Conservation (phyloP, 2,797 vertebrate species). For the Oophaga sylvatica region DNA sequence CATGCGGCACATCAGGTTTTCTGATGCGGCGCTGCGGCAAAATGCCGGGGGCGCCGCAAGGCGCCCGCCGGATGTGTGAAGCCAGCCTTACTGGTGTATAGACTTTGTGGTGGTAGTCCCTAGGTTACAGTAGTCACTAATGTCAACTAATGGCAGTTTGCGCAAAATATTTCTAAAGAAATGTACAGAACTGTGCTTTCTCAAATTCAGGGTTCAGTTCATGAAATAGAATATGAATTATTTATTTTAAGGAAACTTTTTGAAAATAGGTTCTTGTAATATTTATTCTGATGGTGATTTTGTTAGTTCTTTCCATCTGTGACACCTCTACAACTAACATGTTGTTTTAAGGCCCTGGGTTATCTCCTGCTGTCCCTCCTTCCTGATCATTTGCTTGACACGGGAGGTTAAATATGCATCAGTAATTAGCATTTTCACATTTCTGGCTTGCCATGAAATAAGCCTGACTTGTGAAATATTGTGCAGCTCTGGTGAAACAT, state of each 20-base stretch:
- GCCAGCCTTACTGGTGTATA: background rate
- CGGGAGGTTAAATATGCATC: slow-evolving; percentile 42
- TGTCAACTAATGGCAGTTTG: background rate
- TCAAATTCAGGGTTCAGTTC: too few species aligned
- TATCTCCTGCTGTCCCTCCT: background rate
- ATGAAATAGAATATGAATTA: background rate
- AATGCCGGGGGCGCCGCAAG: too few species aligned
- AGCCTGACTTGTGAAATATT: slow-evolving; percentile 68
- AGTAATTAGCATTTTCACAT: slow-evolving; percentile 67
- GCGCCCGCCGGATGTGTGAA: too few species aligned
- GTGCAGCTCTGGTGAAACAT: slow-evolving; percentile 68
- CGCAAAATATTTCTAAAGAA: background rate
- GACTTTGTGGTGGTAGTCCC: background rate
- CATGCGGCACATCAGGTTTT: too few species aligned
- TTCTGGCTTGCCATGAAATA: slow-evolving; percentile 63
- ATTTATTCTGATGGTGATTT: background rate
- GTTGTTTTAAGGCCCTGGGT: background rate
- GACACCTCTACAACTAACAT: background rate
- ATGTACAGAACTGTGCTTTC: background rate
- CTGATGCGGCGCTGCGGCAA: too few species aligned
- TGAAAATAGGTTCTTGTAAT: background rate
- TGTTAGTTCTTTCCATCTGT: background rate
- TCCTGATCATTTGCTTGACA: background rate
- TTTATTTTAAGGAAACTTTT: background rate
- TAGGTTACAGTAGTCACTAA: background rate